Conservation (phyloP, 2,888 invertebrate species). For the Cheilosia soror region DNA sequence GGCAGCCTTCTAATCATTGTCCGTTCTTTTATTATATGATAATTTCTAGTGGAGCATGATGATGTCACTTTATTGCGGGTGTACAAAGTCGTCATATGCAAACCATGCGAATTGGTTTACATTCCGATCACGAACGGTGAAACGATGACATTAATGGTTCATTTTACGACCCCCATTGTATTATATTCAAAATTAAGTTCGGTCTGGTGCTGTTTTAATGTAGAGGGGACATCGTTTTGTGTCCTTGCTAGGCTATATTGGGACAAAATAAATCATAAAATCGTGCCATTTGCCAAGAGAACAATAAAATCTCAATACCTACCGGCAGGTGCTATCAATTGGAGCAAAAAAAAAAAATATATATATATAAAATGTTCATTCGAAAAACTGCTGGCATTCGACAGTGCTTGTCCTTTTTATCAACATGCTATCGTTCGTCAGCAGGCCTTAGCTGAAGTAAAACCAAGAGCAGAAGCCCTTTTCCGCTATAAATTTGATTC, state of each 20-base stretch:
- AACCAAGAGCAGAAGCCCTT: conserved; percentile 2
- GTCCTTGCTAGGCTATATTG: conserved; percentile 40
- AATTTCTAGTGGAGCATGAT: conserved; percentile 54
- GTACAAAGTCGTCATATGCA: conserved; percentile 44
- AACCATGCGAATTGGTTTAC: conserved; percentile 47
- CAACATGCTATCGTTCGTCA: conserved; percentile 16
- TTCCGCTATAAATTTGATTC: conserved; percentile 60
- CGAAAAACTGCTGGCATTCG: conserved; percentile 3
- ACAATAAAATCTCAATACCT: conserved; percentile 68
- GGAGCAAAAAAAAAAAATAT: conserved; percentile 17
- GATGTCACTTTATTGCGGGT: conserved; percentile 57
- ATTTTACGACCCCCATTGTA: conserved; percentile 64
- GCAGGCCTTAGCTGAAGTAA: conserved; percentile 19
- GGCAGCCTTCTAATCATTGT: conserved; percentile 45
- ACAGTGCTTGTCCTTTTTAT: conserved; percentile 3
- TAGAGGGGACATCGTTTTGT: conserved; percentile 4
- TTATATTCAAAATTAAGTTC: conserved; percentile 71
- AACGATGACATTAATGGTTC: conserved; percentile 71
- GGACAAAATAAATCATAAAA: conserved; percentile 71
- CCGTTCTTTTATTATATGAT: conserved; percentile 65
- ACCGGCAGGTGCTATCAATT: conserved; percentile 64
- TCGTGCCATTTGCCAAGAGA: conserved; percentile 45
- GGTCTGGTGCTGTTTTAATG: conserved; percentile 11
- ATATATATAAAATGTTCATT: background rate
- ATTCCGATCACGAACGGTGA: conserved; percentile 69